phyloP scores from a whole-genome alignment of 1,140 invertebrate genomes.

The Drosophila dunni region DNA sequence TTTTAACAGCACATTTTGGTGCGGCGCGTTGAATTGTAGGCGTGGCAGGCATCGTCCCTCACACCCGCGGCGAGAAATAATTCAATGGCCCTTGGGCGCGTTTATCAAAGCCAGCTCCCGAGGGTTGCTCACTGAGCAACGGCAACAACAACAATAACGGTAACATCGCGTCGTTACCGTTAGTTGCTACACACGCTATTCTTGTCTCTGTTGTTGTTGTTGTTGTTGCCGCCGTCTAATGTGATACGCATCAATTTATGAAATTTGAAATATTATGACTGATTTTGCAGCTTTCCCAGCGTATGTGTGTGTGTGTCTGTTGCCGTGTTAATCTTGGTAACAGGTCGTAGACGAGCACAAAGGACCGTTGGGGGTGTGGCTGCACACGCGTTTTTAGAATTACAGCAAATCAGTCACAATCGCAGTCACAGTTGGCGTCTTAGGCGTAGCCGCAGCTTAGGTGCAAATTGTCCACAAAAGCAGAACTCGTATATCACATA shows the following conservation, averaged over 20 bases:
- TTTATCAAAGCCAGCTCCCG: slow-evolving; percentile 76
- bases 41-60: slow-evolving; percentile 32
- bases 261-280: slow-evolving; percentile 83
- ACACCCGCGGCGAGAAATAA: slow-evolving; percentile 33
- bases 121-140: slow-evolving; percentile 54
- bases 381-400: slow-evolving; percentile 48
- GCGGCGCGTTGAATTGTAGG: slow-evolving; percentile 63
- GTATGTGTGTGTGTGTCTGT: slow-evolving; percentile 22
- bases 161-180: slow-evolving; percentile 44
- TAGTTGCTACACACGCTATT: slow-evolving; percentile 39
- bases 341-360: slow-evolving; percentile 31
- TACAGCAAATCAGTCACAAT: slow-evolving; percentile 45
- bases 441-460: slow-evolving; percentile 49
- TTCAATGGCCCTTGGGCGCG: slow-evolving; percentile 54
- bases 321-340: slow-evolving; percentile 48
- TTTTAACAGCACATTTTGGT: slow-evolving; percentile 53
- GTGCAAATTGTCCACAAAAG: slow-evolving; percentile 51
- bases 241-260: slow-evolving; percentile 82
- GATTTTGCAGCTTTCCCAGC: slow-evolving; percentile 56
- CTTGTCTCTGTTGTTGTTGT: slow-evolving; percentile 19
- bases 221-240: slow-evolving; percentile 60
- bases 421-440: slow-evolving; percentile 12
- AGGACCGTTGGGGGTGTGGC: slow-evolving; percentile 4
- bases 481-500: slow-evolving; percentile 53
- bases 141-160: slow-evolving; percentile 7